A percentile compares a stretch with the other conserved stretches of the same genome.
Evolutionary conservation across 2,113 vertebrate species (phyloP).

Genomic region (Lagopus muta): DNA sequence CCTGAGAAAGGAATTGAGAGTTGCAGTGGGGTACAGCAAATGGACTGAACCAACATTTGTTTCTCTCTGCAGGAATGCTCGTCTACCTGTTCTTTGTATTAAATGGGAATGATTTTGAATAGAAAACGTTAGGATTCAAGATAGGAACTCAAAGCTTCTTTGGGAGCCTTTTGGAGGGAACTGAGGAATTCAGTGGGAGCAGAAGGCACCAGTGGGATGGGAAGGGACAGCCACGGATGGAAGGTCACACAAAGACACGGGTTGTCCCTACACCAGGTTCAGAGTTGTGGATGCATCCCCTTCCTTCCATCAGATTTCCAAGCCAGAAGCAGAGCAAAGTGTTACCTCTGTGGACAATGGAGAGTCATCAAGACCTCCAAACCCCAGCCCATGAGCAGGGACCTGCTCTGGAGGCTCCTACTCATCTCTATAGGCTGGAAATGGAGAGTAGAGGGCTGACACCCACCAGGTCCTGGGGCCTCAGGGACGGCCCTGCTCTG

Average conservation of each 20-base stretch:
- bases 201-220: not conserved
- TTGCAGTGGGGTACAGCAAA: not conserved
- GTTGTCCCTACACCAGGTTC: not conserved
- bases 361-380: not conserved
- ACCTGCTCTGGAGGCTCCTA: not conserved
- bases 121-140: not conserved
- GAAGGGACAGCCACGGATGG: not conserved
- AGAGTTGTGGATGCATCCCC: not conserved
- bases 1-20: constrained; percentile 59
- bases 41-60: constrained; percentile 17
- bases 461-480: not conserved
- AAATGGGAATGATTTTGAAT: not conserved
- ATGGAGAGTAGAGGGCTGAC: not conserved
- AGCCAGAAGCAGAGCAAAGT: not conserved
- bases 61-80: constrained; percentile 1
- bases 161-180: too few species aligned
- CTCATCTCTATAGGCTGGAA: not conserved
- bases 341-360: not conserved
- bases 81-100: not conserved
- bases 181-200: not conserved
- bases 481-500: too few species aligned
- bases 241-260: accelerated
- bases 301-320: not conserved
- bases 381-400: accelerated
- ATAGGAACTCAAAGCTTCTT: not conserved